Evolutionary conservation across 2,113 vertebrate species (phyloP), one percentile per base, ranked within the genome.

Genomic region (Anser brachyrhynchus): DNA sequence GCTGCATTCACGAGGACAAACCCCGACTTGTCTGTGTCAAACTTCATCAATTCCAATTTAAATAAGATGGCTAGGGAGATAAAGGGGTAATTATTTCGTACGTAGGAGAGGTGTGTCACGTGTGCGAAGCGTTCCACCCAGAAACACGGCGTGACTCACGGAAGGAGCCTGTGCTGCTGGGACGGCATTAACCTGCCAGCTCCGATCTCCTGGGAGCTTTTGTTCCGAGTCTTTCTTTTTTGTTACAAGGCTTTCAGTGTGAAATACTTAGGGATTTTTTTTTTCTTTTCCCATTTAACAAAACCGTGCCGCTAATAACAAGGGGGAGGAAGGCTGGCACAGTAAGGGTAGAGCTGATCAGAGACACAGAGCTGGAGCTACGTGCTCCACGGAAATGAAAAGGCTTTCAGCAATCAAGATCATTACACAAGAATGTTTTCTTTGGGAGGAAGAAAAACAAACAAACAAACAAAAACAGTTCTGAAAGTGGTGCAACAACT

Each of bases 61-160:
- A 96, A 94, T 92, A 39, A 78, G 96, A 95, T 94, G 86, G 80
- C 83, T 89, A 25, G 66, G 86, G 58, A 91, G 95, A 96, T 96
- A 87, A 74, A 78, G 73, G 55, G 88, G 74, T 94, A 96, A 95
- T 94, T 86, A 77, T 86, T 95, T 78, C 83, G 52, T 88, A 83
- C 4, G 35, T 29, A 92, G 85, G 82, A 95, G 82, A 94, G 92
- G 92, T 0, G 1, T 59, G 92, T 94, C 93, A 94, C 72, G 46
- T 94, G 94, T 89, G 65, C 4, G 0, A 57, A 41, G 81, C 1
- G 57, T 90, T 82, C 90, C 94, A 95, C 84, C 95, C 86, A 86
- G 92, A 80, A 87, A 90, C 85, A 77, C 0, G 0, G 59, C 6
- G 57, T 96, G 93, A 96, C 70, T 94, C 93, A 95, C 0, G 0